phyloP scores from a whole-genome alignment of 2,113 vertebrate genomes.

The Falco punctatus region DNA sequence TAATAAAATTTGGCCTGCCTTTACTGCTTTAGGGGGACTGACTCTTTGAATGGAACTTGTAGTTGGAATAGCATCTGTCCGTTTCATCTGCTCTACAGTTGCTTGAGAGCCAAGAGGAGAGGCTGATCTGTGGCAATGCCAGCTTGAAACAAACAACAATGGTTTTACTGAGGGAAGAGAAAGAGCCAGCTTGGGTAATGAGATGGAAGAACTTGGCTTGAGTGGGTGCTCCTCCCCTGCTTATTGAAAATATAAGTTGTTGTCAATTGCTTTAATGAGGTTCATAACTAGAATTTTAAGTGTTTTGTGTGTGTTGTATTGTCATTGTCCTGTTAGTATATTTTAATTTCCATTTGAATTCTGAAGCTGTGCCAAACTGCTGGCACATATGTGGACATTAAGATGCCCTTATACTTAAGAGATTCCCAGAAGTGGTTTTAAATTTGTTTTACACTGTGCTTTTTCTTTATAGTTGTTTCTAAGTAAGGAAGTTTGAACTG shows the following conservation, averaged over 20 bases:
- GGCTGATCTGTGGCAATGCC: neutral
- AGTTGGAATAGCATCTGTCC: neutral
- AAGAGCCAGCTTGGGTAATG: neutral
- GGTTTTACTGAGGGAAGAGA: neutral
- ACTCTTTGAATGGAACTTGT: neutral
- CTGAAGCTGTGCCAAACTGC: neutral
- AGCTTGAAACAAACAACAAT: neutral
- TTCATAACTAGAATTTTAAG: neutral
- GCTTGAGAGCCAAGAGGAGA: neutral
- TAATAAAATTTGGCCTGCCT: neutral
- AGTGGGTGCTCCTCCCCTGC: neutral
- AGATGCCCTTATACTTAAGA: neutral
- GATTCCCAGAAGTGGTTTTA: neutral
- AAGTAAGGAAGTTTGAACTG: neutral
- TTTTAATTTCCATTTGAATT: neutral
- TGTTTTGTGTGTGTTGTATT: neutral
- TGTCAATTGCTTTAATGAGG: slow-evolving; percentile 36
- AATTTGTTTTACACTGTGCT: neutral
- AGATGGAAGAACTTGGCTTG: slow-evolving; percentile 13
- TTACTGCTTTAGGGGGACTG: neutral
- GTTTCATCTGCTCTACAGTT: neutral
- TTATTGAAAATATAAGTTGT: slow-evolving; percentile 11
- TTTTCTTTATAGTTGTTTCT: neutral
- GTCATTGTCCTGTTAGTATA: neutral
- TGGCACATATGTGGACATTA: neutral